phyloP scores from a whole-genome alignment of 2,888 invertebrate species.

The Drosophila phalerata region DNA sequence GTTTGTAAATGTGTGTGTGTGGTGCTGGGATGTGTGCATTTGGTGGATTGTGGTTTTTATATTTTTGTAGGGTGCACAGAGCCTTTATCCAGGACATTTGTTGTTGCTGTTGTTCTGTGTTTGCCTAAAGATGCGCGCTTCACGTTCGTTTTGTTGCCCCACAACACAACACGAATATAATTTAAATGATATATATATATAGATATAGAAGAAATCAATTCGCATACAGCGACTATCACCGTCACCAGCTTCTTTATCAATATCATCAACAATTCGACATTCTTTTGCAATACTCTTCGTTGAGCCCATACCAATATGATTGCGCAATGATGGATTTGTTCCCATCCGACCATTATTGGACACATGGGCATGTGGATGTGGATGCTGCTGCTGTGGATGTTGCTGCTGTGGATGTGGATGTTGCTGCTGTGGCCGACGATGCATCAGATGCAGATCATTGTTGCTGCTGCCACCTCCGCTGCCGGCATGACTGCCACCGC shows the following conservation, averaged over 20 bases:
- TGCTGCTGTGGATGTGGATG: conserved; percentile 21
- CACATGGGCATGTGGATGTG: conserved; percentile 20
- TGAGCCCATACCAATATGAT: conserved; percentile 56
- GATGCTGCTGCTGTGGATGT: conserved; percentile 20
- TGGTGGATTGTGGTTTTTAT: conserved; percentile 5
- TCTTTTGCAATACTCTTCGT: conserved; percentile 18
- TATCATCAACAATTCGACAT: conserved; percentile 13
- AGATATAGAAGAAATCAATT: conserved; percentile 12
- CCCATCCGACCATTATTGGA: conserved; percentile 36
- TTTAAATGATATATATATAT: conserved; percentile 8
- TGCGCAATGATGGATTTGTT: conserved; percentile 39
- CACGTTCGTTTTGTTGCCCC: conserved; percentile 63
- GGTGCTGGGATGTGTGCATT: conserved; percentile 25
- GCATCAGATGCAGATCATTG: conserved; percentile 83
- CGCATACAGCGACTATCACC: conserved; percentile 55
- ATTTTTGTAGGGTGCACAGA: conserved; percentile 1
- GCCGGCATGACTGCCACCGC: conserved; percentile 86
- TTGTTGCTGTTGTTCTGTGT: conserved; percentile 10
- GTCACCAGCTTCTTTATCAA: conserved; percentile 39
- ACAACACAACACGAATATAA: conserved; percentile 12
- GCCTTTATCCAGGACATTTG: conserved; percentile 2
- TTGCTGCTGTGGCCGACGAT: conserved; percentile 62
- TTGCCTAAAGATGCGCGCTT: conserved; percentile 56
- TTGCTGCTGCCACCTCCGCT: conserved; percentile 85
- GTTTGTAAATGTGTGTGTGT: conserved; percentile 29